Evolutionary conservation across 1,140 invertebrate genomes (phyloP).

Genomic region (Andricus grossulariae): DNA sequence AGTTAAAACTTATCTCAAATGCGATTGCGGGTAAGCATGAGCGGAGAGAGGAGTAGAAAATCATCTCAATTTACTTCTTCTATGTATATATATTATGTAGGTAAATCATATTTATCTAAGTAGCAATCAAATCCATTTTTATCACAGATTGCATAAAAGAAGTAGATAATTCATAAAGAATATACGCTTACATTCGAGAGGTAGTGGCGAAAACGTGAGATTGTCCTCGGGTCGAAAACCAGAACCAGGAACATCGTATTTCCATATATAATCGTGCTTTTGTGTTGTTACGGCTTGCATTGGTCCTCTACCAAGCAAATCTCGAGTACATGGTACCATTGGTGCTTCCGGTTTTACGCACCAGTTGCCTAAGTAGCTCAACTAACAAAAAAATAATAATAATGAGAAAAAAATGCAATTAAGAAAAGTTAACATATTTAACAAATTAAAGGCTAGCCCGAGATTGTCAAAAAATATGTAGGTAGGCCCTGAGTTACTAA

Average conservation of each 20-base stretch:
- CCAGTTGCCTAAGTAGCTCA: constrained; percentile 72
- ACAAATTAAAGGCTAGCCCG: too few relatives aligned
- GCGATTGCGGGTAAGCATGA: constrained; percentile 3
- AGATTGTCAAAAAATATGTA: too few relatives aligned
- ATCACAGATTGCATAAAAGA: not conserved
- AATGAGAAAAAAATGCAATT: not conserved
- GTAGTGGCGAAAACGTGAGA: constrained; percentile 50
- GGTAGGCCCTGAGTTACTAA: too few relatives aligned
- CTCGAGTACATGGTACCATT: constrained; percentile 57
- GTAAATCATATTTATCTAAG: constrained; percentile 20
- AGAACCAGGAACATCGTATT: constrained; percentile 36
- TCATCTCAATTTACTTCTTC: constrained; percentile 12
- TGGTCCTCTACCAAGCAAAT: constrained; percentile 77
- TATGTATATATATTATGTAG: not conserved
- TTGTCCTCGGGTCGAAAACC: constrained; percentile 53
- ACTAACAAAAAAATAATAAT: constrained; percentile 52
- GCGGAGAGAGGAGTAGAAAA: not conserved
- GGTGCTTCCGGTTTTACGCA: constrained; percentile 58
- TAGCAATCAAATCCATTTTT: not conserved
- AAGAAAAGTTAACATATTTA: not conserved
- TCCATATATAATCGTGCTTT: constrained; percentile 80
- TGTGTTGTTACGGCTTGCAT: constrained; percentile 83
- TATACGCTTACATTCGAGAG: constrained; percentile 61
- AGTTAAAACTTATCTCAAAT: constrained; percentile 25
- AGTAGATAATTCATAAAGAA: not conserved